Evolutionary conservation across 2,888 invertebrate species (phyloP).

Genomic region (Limnephilus lunatus): DNA sequence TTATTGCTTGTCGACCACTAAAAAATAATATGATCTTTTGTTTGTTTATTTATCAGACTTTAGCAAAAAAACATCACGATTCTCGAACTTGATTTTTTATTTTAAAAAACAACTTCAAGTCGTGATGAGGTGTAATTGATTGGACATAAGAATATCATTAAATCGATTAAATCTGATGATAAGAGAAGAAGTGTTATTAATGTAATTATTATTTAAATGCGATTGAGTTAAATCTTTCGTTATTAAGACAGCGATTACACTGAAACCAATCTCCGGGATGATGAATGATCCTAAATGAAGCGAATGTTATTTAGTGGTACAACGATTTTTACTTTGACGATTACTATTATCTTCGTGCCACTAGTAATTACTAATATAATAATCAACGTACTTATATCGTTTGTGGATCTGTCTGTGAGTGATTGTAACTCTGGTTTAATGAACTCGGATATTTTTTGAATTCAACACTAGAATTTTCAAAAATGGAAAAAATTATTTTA

Average conservation of each 20-base stretch:
- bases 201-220: neutral
- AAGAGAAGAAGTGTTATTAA: constrained; percentile 18
- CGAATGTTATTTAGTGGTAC: neutral
- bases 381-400: too few relatives aligned
- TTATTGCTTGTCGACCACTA: too few relatives aligned
- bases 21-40: neutral
- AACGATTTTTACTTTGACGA: neutral
- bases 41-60: neutral
- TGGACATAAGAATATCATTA: constrained; percentile 16
- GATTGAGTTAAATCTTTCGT: constrained; percentile 15
- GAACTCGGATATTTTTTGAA: too few relatives aligned
- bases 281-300: neutral
- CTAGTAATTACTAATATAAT: neutral
- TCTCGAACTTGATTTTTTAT: neutral
- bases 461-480: too few relatives aligned
- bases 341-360: neutral
- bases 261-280: neutral
- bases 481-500: too few relatives aligned
- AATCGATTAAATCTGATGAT: constrained; percentile 6
- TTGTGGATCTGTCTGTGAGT: too few relatives aligned
- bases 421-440: too few relatives aligned
- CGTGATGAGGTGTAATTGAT: constrained; percentile 17
- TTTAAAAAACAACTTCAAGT: neutral
- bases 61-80: neutral
- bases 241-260: constrained; percentile 3